phyloP scores from a whole-genome alignment of 2,888 invertebrate species.

The Ptycholaimellus sp. region DNA sequence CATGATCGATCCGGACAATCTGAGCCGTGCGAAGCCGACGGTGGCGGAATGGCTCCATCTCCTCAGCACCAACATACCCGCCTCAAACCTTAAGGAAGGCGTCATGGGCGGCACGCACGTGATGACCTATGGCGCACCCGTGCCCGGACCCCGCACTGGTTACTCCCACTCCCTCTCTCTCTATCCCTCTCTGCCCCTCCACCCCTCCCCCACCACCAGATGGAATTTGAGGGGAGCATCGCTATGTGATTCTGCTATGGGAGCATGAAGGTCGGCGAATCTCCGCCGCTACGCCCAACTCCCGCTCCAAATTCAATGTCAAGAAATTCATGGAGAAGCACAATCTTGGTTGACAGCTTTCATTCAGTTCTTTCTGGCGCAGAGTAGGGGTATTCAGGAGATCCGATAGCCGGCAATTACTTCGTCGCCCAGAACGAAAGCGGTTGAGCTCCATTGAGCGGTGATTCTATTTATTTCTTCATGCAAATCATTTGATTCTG shows the following conservation, averaged over 20 bases:
- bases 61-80: constrained; percentile 22
- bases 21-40: constrained; percentile 23
- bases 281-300: constrained; percentile 16
- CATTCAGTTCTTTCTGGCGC: not conserved
- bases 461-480: no score
- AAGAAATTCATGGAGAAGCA: constrained; percentile 24
- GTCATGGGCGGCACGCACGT: constrained; percentile 18
- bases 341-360: constrained; percentile 14
- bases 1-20: constrained; percentile 22
- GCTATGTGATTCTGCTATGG: constrained; percentile 23
- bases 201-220: no score
- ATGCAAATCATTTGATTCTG: no score
- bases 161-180: no score
- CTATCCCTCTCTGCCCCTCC: no score
- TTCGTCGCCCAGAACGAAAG: constrained; percentile 21
- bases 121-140: constrained; percentile 12
- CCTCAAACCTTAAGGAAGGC: constrained; percentile 22
- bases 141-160: constrained; percentile 23
- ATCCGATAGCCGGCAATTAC: constrained; percentile 23
- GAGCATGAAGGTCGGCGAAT: constrained; percentile 21
- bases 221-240: no score
- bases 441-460: no score
- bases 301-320: constrained; percentile 22
- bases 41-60: constrained; percentile 26
- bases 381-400: constrained; percentile 10